Evolutionary conservation across 2,113 vertebrate species (phyloP).

Genomic region (Theropithecus gelada): DNA sequence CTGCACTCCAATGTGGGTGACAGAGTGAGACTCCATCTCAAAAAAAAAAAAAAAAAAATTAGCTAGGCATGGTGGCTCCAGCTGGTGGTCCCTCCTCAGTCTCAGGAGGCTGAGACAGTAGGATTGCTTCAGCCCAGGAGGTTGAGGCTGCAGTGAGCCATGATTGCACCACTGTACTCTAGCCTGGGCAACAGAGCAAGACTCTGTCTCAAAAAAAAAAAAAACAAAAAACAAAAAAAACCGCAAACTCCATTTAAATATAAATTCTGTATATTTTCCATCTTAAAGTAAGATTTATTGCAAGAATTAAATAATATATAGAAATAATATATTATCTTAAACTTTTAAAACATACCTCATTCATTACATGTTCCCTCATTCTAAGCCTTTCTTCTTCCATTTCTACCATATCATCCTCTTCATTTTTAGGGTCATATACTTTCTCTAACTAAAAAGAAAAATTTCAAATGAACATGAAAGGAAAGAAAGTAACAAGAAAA

Average conservation of each 20-base stretch:
- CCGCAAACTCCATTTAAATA: not conserved
- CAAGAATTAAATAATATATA: not conserved
- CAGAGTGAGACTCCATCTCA: too few relatives aligned
- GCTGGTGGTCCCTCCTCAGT: too few relatives aligned
- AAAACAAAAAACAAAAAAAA: too few relatives aligned
- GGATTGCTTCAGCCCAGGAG: too few relatives aligned
- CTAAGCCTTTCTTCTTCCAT: constrained; percentile 98
- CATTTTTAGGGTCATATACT: constrained; percentile 96
- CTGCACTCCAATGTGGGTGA: too few relatives aligned
- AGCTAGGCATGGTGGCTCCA: too few relatives aligned
- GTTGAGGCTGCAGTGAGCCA: too few relatives aligned
- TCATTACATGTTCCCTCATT: constrained; percentile 99
- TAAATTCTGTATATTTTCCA: not conserved
- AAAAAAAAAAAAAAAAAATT: too few relatives aligned
- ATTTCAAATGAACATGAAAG: constrained; percentile 50
- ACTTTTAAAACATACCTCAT: constrained; percentile 87
- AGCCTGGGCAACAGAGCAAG: too few relatives aligned
- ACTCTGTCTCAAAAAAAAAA: too few relatives aligned
- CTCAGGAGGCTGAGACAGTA: too few relatives aligned
- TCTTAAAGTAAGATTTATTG: constrained; percentile 27
- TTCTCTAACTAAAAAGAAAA: constrained; percentile 92
- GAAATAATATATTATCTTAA: not conserved
- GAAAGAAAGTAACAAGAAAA: not conserved
- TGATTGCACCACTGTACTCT: too few relatives aligned
- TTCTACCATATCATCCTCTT: constrained; percentile 99